These are phyloP conservation scores for Mionectes olivaceus DNA, from an alignment of 2,797 vertebrate genomes.

Conservation along the genomic window DNA sequence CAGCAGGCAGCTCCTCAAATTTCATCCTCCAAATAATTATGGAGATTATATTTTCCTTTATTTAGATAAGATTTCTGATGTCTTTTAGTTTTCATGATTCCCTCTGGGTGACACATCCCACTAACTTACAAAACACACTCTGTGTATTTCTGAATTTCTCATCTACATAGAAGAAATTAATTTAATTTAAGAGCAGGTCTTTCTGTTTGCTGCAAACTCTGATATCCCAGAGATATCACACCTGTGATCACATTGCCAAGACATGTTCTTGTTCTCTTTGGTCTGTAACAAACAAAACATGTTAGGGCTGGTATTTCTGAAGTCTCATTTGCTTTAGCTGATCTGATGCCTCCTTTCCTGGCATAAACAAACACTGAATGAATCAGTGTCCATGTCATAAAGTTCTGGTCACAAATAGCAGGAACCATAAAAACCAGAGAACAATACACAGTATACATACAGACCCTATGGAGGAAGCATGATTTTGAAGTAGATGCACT, in stretches of 20 bases:
- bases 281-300: conserved; percentile 39
- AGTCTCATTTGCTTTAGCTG: not conserved
- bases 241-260: conserved; percentile 28
- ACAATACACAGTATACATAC: not conserved
- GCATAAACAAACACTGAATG: conserved; percentile 11
- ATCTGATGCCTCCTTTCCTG: not conserved
- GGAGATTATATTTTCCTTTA: not conserved
- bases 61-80: not conserved
- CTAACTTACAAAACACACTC: not conserved
- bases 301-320: conserved; percentile 34
- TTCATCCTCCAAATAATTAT: not conserved
- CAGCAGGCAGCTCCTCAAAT: not conserved
- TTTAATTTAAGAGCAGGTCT: not conserved
- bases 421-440: not conserved
- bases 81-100: not conserved
- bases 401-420: conserved; percentile 2
- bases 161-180: conserved; percentile 17
- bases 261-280: conserved; percentile 37
- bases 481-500: not conserved
- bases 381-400: not conserved
- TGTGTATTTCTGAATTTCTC: not conserved
- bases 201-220: not conserved
- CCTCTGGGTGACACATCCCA: not conserved
- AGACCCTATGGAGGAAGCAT: not conserved
- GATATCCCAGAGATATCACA: conserved; percentile 28